Evolutionary conservation across 2,113 vertebrate species (phyloP).

Genomic region (Grantiella picta): DNA sequence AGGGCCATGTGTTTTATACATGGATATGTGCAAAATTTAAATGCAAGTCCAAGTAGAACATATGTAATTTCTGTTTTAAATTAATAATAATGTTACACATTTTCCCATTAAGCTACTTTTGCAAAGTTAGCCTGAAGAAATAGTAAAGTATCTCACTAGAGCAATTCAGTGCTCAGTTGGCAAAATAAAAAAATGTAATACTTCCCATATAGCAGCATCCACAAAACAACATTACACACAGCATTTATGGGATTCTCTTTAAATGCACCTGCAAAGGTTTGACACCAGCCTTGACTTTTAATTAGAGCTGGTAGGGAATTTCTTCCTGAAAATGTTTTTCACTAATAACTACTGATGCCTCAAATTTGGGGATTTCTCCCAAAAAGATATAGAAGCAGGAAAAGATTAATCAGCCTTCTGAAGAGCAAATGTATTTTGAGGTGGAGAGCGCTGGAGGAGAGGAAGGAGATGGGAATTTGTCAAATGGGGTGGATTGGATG

Average conservation of each 20-base stretch:
- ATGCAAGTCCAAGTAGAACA: not conserved
- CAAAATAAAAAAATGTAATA: not conserved
- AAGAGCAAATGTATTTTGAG: not conserved
- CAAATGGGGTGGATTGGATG: not conserved
- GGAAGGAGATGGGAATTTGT: not conserved
- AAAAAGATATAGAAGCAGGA: not conserved
- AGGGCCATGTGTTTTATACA: accelerated
- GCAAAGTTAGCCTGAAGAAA: constrained; percentile 1
- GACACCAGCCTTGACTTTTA: not conserved
- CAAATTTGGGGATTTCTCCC: not conserved
- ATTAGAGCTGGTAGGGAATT: not conserved
- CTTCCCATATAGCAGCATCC: not conserved
- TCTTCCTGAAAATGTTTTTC: not conserved
- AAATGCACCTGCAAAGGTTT: not conserved
- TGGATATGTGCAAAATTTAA: not conserved
- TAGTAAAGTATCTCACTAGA: not conserved
- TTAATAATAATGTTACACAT: constrained; percentile 3
- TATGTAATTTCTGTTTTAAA: not conserved
- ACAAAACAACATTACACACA: not conserved
- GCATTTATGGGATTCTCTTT: not conserved
- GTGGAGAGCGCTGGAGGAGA: not conserved
- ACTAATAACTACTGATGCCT: not conserved
- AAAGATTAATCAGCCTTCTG: not conserved
- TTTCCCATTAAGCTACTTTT: constrained; percentile 6
- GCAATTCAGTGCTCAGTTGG: not conserved